Evolutionary conservation across 2,797 vertebrate genomes (phyloP).

Genomic region (Pygocentrus nattereri): DNA sequence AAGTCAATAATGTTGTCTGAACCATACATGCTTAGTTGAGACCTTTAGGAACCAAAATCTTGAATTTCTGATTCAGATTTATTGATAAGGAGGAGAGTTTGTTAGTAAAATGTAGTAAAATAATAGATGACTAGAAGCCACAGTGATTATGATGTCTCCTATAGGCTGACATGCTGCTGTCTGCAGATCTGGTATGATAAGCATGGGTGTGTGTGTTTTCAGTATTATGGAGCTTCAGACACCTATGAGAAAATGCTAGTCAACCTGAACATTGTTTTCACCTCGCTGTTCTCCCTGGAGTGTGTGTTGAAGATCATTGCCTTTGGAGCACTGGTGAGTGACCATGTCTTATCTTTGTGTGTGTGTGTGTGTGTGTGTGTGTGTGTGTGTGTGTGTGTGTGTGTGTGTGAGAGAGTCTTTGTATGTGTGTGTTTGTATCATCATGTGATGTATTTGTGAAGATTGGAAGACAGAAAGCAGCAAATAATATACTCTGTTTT

Average conservation of each 20-base stretch:
- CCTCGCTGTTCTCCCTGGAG: conserved; percentile 95
- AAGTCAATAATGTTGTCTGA: too few species aligned
- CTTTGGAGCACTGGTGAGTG: conserved; percentile 91
- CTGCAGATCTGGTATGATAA: conserved; percentile 33
- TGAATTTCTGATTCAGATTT: background rate
- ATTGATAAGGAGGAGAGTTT: background rate
- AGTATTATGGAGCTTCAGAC: conserved; percentile 82
- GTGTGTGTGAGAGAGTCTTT: too few species aligned
- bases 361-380: background rate
- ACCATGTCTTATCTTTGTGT: background rate
- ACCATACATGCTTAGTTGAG: too few species aligned
- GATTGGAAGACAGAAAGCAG: too few species aligned
- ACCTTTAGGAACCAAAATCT: too few species aligned
- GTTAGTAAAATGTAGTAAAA: conserved; percentile 15
- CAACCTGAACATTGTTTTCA: conserved; percentile 97
- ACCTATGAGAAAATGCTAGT: conserved; percentile 88
- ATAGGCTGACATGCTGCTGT: background rate
- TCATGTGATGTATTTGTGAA: too few species aligned
- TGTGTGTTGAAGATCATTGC: conserved; percentile 97
- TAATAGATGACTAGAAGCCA: background rate
- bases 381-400: too few species aligned
- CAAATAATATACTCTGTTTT: too few species aligned
- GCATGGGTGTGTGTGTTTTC: conserved; percentile 59
- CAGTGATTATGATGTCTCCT: conserved; percentile 26
- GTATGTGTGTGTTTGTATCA: too few species aligned